phyloP scores from a whole-genome alignment of 2,113 vertebrate species.

The Marmota monax region DNA sequence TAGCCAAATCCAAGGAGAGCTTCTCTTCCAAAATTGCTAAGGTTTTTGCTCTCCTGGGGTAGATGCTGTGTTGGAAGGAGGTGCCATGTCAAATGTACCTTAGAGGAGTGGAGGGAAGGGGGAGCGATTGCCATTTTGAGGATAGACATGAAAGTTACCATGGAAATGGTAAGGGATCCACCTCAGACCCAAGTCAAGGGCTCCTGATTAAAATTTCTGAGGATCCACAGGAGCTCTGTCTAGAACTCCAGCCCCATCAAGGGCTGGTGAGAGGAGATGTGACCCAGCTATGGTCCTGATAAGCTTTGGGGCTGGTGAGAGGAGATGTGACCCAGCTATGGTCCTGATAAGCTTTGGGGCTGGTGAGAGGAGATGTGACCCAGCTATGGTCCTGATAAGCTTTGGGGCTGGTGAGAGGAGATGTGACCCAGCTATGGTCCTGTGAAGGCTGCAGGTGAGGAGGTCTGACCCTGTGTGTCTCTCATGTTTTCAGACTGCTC shows the following conservation, averaged over 20 bases:
- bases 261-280: rapidly evolving
- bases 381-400: rapidly evolving
- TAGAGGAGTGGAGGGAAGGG: too few species aligned
- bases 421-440: rapidly evolving
- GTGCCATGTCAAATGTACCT: rapidly evolving
- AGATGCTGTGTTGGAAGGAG: background rate
- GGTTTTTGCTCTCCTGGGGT: background rate
- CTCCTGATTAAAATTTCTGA: background rate
- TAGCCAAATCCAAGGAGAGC: background rate
- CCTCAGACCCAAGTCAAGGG: background rate
- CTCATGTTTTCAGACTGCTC: constrained; percentile 88
- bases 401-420: rapidly evolving
- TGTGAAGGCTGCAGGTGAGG: rapidly evolving
- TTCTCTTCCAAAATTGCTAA: rapidly evolving
- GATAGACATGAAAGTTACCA: background rate
- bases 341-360: too few species aligned
- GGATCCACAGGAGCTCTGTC: rapidly evolving
- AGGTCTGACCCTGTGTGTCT: background rate
- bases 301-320: rapidly evolving
- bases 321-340: rapidly evolving
- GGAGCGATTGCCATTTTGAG: background rate
- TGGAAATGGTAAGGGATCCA: background rate
- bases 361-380: rapidly evolving
- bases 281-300: background rate
- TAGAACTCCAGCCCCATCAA: rapidly evolving